phyloP scores from a whole-genome alignment of 2,888 invertebrate genomes.

The Exocentrus adspersus region DNA sequence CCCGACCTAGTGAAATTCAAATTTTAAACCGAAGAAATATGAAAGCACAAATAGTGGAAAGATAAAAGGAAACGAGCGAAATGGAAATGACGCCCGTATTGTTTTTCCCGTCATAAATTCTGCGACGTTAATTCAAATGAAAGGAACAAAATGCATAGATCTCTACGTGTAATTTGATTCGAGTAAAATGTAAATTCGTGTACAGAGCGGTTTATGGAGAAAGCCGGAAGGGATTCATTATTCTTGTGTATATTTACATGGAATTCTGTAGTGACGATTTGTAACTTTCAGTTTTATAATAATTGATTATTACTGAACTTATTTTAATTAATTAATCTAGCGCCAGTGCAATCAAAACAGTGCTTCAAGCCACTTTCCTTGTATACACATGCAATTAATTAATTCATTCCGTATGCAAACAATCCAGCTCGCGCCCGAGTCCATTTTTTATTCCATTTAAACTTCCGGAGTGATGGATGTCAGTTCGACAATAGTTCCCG shows the following conservation, averaged over 20 bases:
- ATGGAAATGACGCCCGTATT: neutral
- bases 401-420: slow-evolving; percentile 9
- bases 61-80: neutral
- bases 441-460: slow-evolving; percentile 9
- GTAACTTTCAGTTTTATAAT: too few species aligned
- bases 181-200: neutral
- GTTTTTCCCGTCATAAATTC: neutral
- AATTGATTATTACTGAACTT: too few species aligned
- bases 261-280: too few species aligned
- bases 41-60: neutral
- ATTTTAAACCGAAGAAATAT: neutral
- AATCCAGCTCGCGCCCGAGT: neutral
- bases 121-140: neutral
- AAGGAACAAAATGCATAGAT: neutral
- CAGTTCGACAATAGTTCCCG: slow-evolving; percentile 23
- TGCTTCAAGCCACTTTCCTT: neutral
- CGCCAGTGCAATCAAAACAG: too few species aligned
- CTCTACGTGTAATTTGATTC: neutral
- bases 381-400: slow-evolving; percentile 8
- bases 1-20: neutral
- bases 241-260: neutral
- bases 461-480: slow-evolving; percentile 18
- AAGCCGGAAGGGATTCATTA: neutral
- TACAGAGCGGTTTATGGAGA: neutral
- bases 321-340: too few species aligned